Conservation (phyloP, 2,888 invertebrate genomes). For the Drosophila helvetica region DNA sequence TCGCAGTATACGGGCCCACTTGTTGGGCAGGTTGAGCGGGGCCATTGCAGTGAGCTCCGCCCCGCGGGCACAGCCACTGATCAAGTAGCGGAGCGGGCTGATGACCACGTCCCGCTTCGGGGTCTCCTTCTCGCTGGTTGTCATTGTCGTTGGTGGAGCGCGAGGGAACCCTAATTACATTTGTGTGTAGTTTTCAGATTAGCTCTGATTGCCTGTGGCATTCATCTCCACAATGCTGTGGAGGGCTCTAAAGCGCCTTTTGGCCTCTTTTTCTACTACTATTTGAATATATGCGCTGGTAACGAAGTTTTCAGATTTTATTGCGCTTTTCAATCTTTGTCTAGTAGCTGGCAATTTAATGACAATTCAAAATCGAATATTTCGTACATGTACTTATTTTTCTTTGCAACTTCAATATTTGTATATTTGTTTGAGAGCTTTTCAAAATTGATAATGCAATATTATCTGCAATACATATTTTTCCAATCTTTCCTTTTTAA, state of each 20-base stretch:
- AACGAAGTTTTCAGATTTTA: background rate
- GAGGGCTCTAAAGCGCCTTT: constrained; percentile 1
- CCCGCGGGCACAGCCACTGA: constrained; percentile 79
- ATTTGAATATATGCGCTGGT: constrained; percentile 8
- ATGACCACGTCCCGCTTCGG: constrained; percentile 75
- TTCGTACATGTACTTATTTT: no score
- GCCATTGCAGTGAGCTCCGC: constrained; percentile 74
- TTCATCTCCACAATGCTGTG: constrained; percentile 4
- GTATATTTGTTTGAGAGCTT: background rate
- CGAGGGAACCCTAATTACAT: constrained; percentile 31
- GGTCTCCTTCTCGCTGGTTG: constrained; percentile 60
- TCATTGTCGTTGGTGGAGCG: constrained; percentile 28
- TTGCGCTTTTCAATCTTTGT: background rate
- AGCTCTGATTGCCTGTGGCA: constrained; percentile 6
- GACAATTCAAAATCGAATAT: background rate
- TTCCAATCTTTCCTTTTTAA: background rate
- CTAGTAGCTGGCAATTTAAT: background rate
- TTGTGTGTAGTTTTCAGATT: constrained; percentile 26
- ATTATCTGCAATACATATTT: no score
- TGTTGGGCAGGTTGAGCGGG: constrained; percentile 80
- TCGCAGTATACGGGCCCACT: constrained; percentile 82
- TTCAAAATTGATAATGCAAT: no score
- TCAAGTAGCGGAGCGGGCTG: constrained; percentile 78
- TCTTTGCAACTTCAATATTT: no score
- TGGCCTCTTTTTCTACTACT: background rate